Conservation (phyloP, 2,797 vertebrate species). For the Macroramphosus scolopax region DNA sequence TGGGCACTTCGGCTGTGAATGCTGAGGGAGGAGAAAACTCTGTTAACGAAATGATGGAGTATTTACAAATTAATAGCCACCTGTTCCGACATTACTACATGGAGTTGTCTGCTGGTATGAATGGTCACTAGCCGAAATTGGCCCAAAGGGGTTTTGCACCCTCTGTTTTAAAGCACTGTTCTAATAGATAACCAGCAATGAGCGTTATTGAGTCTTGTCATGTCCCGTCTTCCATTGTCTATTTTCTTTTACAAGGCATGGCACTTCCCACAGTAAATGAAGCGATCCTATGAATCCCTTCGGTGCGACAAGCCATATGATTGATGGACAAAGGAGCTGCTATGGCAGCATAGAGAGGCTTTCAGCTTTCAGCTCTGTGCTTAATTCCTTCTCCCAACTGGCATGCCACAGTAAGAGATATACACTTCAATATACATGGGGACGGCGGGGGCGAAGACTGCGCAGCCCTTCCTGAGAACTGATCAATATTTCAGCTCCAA, state of each 20-base stretch:
- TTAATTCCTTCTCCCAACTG: conserved; percentile 63
- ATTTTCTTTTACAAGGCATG: conserved; percentile 31
- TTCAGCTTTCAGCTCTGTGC: conserved; percentile 53
- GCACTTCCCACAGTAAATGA: conserved; percentile 44
- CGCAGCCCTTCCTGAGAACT: conserved; percentile 61
- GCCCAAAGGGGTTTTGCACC: conserved; percentile 6
- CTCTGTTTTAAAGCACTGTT: conserved; percentile 16
- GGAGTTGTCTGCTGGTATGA: conserved; percentile 2
- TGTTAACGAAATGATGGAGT: no score
- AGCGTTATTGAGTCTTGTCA: conserved; percentile 25
- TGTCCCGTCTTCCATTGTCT: conserved; percentile 25
- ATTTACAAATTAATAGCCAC: no score
- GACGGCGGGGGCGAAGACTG: conserved; percentile 47
- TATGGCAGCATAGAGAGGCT: conserved; percentile 51
- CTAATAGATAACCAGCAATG: conserved; percentile 37
- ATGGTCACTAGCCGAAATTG: conserved; percentile 8
- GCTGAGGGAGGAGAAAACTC: no score
- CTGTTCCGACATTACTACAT: neutral
- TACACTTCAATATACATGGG: conserved; percentile 77
- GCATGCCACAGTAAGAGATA: conserved; percentile 60
- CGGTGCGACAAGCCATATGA: conserved; percentile 50
- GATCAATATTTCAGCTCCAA: conserved; percentile 81
- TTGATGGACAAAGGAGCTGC: conserved; percentile 60
- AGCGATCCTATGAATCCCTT: conserved; percentile 32
- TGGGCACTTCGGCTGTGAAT: no score